These are phyloP conservation scores for Tenthredo notha DNA, from an alignment of 2,888 invertebrate species.

Conservation along the genomic window DNA sequence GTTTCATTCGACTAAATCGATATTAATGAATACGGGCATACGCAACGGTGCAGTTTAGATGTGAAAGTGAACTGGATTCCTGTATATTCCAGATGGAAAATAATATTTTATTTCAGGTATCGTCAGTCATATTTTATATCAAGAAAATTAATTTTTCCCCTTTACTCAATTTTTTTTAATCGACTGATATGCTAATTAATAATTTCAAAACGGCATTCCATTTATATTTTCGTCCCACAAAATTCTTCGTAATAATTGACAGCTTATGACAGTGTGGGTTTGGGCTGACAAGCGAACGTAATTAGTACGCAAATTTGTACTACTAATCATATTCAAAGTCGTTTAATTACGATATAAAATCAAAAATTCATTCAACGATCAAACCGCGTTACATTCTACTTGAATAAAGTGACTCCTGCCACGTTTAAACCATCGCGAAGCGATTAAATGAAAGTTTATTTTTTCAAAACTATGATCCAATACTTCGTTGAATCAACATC, in stretches of 20 bases:
- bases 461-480: not conserved
- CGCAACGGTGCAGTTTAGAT: not conserved
- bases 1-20: not conserved
- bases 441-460: not conserved
- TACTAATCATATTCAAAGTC: not conserved
- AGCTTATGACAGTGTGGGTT: slow-evolving; percentile 6
- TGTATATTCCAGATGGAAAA: not conserved
- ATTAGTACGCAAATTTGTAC: slow-evolving; percentile 27
- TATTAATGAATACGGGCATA: not conserved
- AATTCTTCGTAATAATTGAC: slow-evolving; percentile 16
- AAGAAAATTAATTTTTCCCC: not conserved
- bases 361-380: not conserved
- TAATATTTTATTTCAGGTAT: not conserved
- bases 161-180: not conserved
- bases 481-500: not conserved
- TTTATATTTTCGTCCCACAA: not conserved
- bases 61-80: not conserved
- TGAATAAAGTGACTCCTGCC: not conserved
- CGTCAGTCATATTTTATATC: not conserved
- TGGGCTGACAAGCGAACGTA: not conserved
- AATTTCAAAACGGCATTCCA: not conserved
- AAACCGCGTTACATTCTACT: not conserved
- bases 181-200: not conserved
- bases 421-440: not conserved
- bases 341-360: not conserved